These are phyloP conservation scores for Coptotermes formosanus DNA, from an alignment of 1,140 invertebrate species.

Conservation along the genomic window DNA sequence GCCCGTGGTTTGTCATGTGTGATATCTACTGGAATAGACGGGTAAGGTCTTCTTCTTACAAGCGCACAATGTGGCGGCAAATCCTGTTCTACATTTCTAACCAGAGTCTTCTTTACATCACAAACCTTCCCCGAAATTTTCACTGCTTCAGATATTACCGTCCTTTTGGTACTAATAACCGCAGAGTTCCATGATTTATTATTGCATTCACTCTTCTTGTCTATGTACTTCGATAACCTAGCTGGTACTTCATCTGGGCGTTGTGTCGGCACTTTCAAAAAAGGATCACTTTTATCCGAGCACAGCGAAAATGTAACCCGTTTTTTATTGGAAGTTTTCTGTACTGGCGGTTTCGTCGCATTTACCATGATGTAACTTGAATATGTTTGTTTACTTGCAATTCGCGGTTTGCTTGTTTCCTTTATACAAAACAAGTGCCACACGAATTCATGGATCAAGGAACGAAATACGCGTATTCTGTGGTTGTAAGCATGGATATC, in stretches of 20 bases:
- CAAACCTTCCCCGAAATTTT: not conserved
- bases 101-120: not conserved
- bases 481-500: too few species aligned
- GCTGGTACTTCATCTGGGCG: not conserved
- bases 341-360: too few species aligned
- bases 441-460: too few species aligned
- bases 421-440: too few species aligned
- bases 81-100: not conserved
- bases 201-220: not conserved
- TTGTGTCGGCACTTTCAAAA: not conserved
- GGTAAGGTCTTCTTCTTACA: not conserved
- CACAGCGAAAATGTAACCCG: not conserved
- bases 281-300: not conserved
- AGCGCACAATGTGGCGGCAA: not conserved
- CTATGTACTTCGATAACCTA: not conserved
- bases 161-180: not conserved
- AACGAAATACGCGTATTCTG: too few species aligned
- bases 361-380: too few species aligned
- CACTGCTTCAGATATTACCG: not conserved
- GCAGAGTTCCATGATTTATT: not conserved
- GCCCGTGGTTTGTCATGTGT: constrained; percentile 9
- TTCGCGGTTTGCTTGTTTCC: too few species aligned
- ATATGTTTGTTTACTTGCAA: too few species aligned
- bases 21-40: not conserved
- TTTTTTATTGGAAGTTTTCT: not conserved